Conservation (phyloP, 1,140 invertebrate genomes). For the Trichonephila clavipes region DNA sequence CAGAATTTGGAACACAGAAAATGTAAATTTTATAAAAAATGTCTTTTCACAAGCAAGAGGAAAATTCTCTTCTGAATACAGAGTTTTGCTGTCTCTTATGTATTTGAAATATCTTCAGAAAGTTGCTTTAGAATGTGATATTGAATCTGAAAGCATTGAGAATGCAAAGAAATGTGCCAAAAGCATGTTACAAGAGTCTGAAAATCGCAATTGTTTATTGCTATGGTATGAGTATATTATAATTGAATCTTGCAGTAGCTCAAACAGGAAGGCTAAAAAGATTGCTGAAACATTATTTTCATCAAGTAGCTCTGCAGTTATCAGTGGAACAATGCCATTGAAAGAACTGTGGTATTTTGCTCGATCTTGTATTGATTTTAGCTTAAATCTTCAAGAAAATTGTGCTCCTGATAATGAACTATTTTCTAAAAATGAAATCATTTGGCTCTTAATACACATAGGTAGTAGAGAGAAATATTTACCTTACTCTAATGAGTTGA, state of each 20-base stretch:
- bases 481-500: background rate
- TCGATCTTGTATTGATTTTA: slow-evolving; percentile 78
- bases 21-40: slow-evolving; percentile 76
- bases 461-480: slow-evolving; percentile 73
- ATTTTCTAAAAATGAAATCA: slow-evolving; percentile 49
- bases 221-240: slow-evolving; percentile 81
- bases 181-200: slow-evolving; percentile 80
- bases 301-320: slow-evolving; percentile 77
- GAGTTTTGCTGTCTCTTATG: slow-evolving; percentile 78
- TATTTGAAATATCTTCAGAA: slow-evolving; percentile 40
- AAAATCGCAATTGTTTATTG: slow-evolving; percentile 81
- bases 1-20: background rate
- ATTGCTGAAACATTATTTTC: slow-evolving; percentile 80
- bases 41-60: slow-evolving; percentile 77
- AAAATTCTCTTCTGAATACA: slow-evolving; percentile 77
- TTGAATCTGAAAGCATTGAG: slow-evolving; percentile 78
- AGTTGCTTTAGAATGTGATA: background rate
- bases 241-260: slow-evolving; percentile 79
- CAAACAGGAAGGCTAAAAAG: slow-evolving; percentile 79
- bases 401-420: background rate
- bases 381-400: slow-evolving; percentile 40
- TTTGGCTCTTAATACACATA: slow-evolving; percentile 63
- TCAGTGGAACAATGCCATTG: background rate
- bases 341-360: slow-evolving; percentile 78
- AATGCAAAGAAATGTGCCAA: slow-evolving; percentile 81